Evolutionary conservation across 2,888 invertebrate species (phyloP), one percentile per base, ranked within the genome.

Genomic region (Hemaris fuciformis): DNA sequence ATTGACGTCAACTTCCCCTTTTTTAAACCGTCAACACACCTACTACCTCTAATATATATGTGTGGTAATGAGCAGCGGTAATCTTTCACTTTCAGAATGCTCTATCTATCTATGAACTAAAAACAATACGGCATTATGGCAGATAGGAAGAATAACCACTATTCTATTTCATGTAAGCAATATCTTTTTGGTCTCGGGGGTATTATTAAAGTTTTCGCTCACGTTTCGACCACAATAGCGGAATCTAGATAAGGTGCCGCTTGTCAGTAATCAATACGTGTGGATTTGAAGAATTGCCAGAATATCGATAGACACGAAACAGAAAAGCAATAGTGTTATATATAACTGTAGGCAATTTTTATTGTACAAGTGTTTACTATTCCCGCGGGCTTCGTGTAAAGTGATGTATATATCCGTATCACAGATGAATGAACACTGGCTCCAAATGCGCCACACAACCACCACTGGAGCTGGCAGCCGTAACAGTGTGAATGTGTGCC

Each of bases 361-460:
- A 57, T 42, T 57, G 23, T 48, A 31, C 57, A 65, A 59, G 62
- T 71, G 64, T 59, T 41, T 62, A 64, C 63, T 66, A 65, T 62
- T 67, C 64, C 60, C 23, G 46, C 63, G 64, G 42, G 38, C 61
- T 61, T 62, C 34, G 58, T 43, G 58, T 10, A 58, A 43, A 58
- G n/a, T 58, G 42, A 58, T 45, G 31, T 59, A 31, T 43, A 34
- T 45, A 59, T 59, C 59, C 27, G 59, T 59, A 59, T 59, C 45
- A 59, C 59, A 59, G 59, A 45, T 59, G 59, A 59, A 45, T 59
- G 59, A 31, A 31, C 59, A 43, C 45, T 59, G 43, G 43, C 31
- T 20, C 31, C 13, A 57, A 58, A n/a, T 42, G 43, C 42, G 6
- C 27, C 43, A 15, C 27, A 42, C 18, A 42, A 58, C 10, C 45